Percentiles rank a stretch among this genome's conserved stretches.
Evolutionary conservation across 2,797 vertebrate species (phyloP).

Genomic region (Coreius guichenoti): DNA sequence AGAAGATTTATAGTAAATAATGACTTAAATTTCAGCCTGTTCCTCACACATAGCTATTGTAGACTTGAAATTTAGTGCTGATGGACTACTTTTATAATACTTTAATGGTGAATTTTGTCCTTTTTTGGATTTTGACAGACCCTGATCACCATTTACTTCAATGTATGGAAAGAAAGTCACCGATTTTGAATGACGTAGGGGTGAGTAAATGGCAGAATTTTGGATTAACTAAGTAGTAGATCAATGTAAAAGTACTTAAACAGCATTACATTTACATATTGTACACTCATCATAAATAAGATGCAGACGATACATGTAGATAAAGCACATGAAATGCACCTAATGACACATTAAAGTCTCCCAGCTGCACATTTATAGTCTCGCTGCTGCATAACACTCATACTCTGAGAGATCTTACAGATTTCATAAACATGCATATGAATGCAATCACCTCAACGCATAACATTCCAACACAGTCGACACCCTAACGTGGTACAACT

Average conservation of each 20-base stretch:
- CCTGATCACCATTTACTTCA: not conserved
- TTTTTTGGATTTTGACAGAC: not conserved
- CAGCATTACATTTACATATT: not conserved
- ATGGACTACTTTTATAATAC: not conserved
- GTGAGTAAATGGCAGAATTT: not conserved
- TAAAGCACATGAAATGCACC: not conserved
- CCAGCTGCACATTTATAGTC: not conserved
- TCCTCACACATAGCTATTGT: not conserved
- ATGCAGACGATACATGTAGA: not conserved
- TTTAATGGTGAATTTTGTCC: not conserved
- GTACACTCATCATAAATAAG: not conserved
- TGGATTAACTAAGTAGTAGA: not conserved
- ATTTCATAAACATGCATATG: conserved; percentile 22
- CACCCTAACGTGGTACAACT: not conserved
- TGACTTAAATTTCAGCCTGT: not conserved
- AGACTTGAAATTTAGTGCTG: not conserved
- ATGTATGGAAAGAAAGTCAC: not conserved
- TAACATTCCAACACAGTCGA: conserved; percentile 17
- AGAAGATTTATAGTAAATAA: not conserved
- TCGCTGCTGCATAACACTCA: conserved; percentile 16
- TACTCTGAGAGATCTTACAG: not conserved
- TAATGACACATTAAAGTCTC: not conserved
- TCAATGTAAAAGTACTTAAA: not conserved
- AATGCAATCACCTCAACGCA: conserved; percentile 14
- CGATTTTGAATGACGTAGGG: not conserved